phyloP scores from a whole-genome alignment of 30 jellyfish, hydroid and myxozoan genomes.

The Aurelia sp. region DNA sequence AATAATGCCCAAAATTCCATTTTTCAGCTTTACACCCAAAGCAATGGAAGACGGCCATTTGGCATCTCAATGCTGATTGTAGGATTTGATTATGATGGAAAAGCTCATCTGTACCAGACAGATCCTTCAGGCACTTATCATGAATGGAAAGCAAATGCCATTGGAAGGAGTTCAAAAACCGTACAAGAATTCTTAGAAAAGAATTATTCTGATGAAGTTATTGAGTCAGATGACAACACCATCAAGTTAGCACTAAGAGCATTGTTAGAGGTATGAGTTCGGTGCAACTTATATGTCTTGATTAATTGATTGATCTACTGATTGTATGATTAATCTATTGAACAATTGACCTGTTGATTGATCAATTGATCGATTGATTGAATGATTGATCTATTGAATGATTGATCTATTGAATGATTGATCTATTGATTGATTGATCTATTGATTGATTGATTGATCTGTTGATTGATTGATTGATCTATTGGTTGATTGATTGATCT shows the following conservation, averaged over 20 bases:
- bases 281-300: background rate
- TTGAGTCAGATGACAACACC: constrained; percentile 76
- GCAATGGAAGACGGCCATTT: constrained; percentile 96
- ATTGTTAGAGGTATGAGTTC: constrained; percentile 71
- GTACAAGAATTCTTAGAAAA: constrained; percentile 93
- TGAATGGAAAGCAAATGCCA: constrained; percentile 97
- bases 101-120: constrained; percentile 91
- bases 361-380: too few species aligned
- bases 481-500: too few species aligned
- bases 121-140: constrained; percentile 97
- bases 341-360: too few species aligned
- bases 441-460: too few species aligned
- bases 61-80: constrained; percentile 89
- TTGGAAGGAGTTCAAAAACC: constrained; percentile 92
- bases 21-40: constrained; percentile 81
- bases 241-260: constrained; percentile 92
- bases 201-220: constrained; percentile 77
- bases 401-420: too few species aligned
- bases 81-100: constrained; percentile 96
- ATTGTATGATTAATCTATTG: too few species aligned
- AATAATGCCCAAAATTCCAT: background rate
- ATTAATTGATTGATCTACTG: too few species aligned
- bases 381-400: too few species aligned
- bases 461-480: too few species aligned
- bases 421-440: too few species aligned